Percentiles rank a stretch among this genome's conserved stretches.
Conservation (phyloP, 2,797 vertebrate genomes). For the Garrulus glandarius region DNA sequence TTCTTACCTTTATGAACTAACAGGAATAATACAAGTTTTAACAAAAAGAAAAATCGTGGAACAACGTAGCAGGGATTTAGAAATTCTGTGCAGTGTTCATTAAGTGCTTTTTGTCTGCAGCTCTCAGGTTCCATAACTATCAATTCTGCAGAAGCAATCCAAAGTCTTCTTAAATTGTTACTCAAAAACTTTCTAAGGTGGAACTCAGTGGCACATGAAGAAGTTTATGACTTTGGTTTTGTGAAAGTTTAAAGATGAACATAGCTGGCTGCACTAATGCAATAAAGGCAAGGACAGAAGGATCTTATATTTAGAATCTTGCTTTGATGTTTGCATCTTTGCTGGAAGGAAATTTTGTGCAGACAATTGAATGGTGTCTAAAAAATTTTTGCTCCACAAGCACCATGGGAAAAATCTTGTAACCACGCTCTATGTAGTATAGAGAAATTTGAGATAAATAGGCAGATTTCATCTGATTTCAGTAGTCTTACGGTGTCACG, state of each 20-base stretch:
- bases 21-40: background rate
- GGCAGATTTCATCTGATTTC: background rate
- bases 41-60: background rate
- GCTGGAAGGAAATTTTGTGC: background rate
- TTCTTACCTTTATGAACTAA: background rate
- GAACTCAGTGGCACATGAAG: background rate
- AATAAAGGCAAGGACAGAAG: background rate
- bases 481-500: background rate
- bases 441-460: background rate
- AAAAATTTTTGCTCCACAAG: background rate
- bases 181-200: background rate
- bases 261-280: background rate
- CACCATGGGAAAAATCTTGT: background rate
- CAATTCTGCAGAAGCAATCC: background rate
- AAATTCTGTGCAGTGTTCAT: background rate
- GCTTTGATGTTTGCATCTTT: background rate
- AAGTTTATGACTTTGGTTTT: background rate
- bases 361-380: background rate
- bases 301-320: background rate
- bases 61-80: background rate
- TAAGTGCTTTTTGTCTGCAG: background rate
- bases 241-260: background rate
- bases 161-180: background rate
- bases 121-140: background rate
- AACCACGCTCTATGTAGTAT: fast-evolving